These are phyloP conservation scores for Nemotelus pantherinus DNA, from an alignment of 2,888 invertebrate species.

Conservation along the genomic window DNA sequence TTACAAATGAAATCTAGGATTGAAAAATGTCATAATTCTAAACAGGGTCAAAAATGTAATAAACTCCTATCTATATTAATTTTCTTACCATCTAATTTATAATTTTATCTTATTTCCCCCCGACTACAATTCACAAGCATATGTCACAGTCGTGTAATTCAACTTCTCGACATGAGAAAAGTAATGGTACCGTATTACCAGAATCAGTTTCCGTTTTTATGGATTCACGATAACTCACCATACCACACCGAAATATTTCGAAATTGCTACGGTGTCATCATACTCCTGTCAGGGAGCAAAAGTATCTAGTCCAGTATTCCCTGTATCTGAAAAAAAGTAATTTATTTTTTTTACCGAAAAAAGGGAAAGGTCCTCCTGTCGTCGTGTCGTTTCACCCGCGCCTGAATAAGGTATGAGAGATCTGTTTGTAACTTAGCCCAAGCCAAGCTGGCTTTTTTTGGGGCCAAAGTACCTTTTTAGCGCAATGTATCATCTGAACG, in stretches of 20 bases:
- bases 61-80: too few relatives aligned
- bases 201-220: slow-evolving; percentile 40
- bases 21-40: too few relatives aligned
- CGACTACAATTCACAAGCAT: background rate
- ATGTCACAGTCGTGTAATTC: slow-evolving; percentile 44
- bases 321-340: slow-evolving; percentile 37
- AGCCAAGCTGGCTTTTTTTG: slow-evolving; percentile 14
- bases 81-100: too few relatives aligned
- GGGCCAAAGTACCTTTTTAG: slow-evolving; percentile 29
- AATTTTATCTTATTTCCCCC: too few relatives aligned
- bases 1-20: too few relatives aligned
- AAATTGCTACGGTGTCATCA: slow-evolving; percentile 4
- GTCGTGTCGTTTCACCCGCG: background rate
- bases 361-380: slow-evolving; percentile 23
- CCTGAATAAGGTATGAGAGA: too few relatives aligned
- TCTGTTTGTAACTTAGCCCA: too few relatives aligned
- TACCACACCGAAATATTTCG: slow-evolving; percentile 16
- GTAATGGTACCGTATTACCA: slow-evolving; percentile 45
- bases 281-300: background rate
- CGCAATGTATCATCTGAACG: slow-evolving; percentile 24
- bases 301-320: background rate
- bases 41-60: too few relatives aligned
- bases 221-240: slow-evolving; percentile 20
- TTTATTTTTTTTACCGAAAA: slow-evolving; percentile 3
- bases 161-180: slow-evolving; percentile 22